phyloP scores from a whole-genome alignment of 2,888 invertebrate species.

The Eupithecia tripunctaria region DNA sequence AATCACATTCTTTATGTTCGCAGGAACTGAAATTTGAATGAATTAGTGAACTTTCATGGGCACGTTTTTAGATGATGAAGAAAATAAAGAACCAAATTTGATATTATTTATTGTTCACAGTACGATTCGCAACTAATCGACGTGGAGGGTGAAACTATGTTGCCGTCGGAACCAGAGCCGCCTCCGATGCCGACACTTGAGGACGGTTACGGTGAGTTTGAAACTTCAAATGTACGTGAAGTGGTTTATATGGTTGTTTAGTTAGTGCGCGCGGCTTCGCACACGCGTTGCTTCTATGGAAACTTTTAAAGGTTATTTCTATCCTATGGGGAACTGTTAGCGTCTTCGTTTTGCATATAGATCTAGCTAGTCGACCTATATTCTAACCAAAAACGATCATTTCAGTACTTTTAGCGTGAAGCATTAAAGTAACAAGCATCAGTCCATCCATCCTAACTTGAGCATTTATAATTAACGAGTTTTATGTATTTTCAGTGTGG shows the following conservation, averaged over 20 bases:
- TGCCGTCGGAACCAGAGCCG: constrained; percentile 32
- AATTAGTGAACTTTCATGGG: background rate
- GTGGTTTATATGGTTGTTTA: background rate
- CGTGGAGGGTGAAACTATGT: constrained; percentile 22
- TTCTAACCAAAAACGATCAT: no score
- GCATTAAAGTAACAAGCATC: background rate
- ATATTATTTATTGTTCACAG: constrained; percentile 28
- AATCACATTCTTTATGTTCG: no score
- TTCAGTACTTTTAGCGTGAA: background rate
- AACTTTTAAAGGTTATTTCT: background rate
- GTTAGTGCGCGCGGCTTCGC: background rate
- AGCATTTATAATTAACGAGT: background rate
- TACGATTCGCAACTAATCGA: constrained; percentile 37
- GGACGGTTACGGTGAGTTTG: constrained; percentile 71
- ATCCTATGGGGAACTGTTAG: no score
- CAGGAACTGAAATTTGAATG: background rate
- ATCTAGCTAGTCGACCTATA: no score
- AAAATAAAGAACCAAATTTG: background rate
- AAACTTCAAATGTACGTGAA: background rate
- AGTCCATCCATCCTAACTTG: background rate
- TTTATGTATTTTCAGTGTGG: constrained; percentile 67
- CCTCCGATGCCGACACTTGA: constrained; percentile 57
- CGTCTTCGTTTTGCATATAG: no score
- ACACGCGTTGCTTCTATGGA: background rate
- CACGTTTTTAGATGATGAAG: background rate